Evolutionary conservation across 1,140 invertebrate genomes (phyloP), one percentile per base, ranked within the genome.

Genomic region (Thaumetopoea pityocampa): DNA sequence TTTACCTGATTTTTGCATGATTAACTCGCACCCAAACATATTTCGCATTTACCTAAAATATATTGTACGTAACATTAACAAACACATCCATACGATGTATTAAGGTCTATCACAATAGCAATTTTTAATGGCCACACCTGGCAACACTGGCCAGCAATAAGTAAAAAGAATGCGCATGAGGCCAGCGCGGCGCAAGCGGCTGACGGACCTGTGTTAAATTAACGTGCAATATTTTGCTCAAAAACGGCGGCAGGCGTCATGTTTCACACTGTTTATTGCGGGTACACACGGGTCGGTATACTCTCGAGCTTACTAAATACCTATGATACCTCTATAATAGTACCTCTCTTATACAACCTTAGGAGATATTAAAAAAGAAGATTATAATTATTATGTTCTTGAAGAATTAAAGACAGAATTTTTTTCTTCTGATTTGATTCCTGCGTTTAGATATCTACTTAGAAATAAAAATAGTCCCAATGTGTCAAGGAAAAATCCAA

Each of bases 151-250:
- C n/a, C n/a, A n/a, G 58, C 59, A 58, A 62, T 50, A 56, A 48
- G 52, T 60, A 66, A 60, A 65, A 67, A 59, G 48, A 61, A 55
- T 51, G 47, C 48, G 57, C 54, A 66, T 59, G 57, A 52, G 51
- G 30, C 40, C 36, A 48, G 47, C 45, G 43, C 47, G 57, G 64
- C 73, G 56, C 67, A 79, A 76, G 74, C 68, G 72, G 72, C 67
- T 63, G 58, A 33, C 19, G 52, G 48, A 62, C 32, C 58, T 67
- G 72, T 68, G 71, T 67, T 80, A 78, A 80, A 80, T 80, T 80
- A 80, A 80, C 76, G 76, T 76, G 67, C 73, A 76, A 67, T 80
- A 80, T 78, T 78, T 80, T 74, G 76, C 66, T 74, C 67, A 69
- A 80, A 80, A 80, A 78, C 63, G 52, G 67, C 71, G 76, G 56